Evolutionary conservation across 2,888 invertebrate species (phyloP).

Genomic region (Trichopria drosophilae): DNA sequence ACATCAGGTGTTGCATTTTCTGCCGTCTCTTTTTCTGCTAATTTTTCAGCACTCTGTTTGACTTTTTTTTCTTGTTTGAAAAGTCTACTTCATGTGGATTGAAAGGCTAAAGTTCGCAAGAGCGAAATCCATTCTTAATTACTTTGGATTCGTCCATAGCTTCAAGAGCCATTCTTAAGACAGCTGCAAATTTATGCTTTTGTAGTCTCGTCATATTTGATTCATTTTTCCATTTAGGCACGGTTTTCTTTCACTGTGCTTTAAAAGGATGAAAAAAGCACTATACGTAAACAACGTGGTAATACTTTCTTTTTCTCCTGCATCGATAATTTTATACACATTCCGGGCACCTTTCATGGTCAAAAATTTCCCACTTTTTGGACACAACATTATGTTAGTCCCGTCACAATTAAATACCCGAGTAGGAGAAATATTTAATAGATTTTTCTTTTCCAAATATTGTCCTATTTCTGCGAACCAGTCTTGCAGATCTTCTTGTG

Average conservation of each 20-base stretch:
- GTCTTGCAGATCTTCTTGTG: neutral
- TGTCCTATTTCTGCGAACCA: slow-evolving; percentile 4
- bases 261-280: too few relatives aligned
- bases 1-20: too few relatives aligned
- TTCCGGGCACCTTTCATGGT: neutral
- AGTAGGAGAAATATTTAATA: too few relatives aligned
- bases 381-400: slow-evolving; percentile 1
- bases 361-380: neutral
- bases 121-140: neutral
- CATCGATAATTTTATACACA: neutral
- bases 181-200: neutral
- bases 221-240: neutral
- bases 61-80: neutral
- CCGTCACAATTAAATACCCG: neutral
- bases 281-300: neutral
- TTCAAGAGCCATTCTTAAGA: neutral
- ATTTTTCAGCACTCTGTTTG: neutral
- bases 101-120: neutral
- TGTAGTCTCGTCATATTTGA: neutral
- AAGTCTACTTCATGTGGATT: neutral
- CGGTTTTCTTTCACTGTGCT: too few relatives aligned
- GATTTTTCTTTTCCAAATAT: slow-evolving; percentile 3
- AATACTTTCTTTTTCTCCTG: neutral
- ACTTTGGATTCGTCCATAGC: neutral
- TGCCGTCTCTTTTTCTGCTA: neutral